Evolutionary conservation across 2,797 vertebrate species (phyloP).

Genomic region (Harpagifer antarcticus): DNA sequence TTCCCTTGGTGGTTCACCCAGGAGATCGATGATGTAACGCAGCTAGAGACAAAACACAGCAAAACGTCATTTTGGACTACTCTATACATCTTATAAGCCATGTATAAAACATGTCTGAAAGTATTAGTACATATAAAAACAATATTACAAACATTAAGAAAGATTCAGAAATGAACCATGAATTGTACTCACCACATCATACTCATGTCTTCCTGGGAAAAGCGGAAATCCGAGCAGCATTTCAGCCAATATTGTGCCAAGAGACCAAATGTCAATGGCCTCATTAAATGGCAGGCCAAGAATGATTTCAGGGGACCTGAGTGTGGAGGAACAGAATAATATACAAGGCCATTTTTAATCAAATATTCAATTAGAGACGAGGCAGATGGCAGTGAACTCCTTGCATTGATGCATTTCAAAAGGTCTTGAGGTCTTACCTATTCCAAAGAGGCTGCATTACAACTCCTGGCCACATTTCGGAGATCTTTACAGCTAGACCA

Average conservation of each 20-base stretch:
- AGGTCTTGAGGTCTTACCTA: neutral
- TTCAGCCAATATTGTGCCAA: neutral
- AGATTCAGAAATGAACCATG: neutral
- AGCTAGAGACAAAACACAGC: slow-evolving; percentile 12
- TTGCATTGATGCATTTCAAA: too few species aligned
- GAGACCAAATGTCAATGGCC: slow-evolving; percentile 17
- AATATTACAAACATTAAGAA: neutral
- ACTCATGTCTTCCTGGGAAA: neutral
- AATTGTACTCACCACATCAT: slow-evolving; percentile 7
- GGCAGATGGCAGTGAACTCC: too few species aligned
- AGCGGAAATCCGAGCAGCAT: neutral
- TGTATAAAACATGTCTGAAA: neutral
- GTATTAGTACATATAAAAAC: neutral
- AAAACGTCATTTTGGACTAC: neutral
- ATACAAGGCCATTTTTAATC: neutral
- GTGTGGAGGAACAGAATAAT: neutral
- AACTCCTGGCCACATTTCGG: rapidly evolving
- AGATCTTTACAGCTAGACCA: neutral
- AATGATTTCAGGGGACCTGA: slow-evolving; percentile 15
- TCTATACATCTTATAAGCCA: neutral
- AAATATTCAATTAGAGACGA: too few species aligned
- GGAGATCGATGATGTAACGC: neutral
- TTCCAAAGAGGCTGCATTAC: neutral
- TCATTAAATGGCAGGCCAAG: neutral
- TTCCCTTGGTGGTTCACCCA: slow-evolving; percentile 1